These are phyloP conservation scores for Trinorchestia longiramus DNA, from an alignment of 1,140 invertebrate genomes.

Conservation along the genomic window DNA sequence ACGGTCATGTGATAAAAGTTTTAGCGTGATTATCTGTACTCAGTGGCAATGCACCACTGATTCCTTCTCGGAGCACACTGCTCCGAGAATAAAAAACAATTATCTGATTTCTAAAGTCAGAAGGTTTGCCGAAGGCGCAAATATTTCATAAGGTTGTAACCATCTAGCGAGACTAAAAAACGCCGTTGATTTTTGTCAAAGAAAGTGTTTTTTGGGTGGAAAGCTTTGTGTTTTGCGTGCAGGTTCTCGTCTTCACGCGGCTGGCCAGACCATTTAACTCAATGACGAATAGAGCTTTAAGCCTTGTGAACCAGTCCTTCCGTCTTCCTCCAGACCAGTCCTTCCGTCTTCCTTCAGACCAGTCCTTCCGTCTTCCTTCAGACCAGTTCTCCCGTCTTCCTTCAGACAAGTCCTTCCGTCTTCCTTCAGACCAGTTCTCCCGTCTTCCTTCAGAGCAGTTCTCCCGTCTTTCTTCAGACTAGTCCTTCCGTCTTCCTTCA, in stretches of 20 bases:
- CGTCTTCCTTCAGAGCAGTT: no score
- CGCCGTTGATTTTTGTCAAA: background rate
- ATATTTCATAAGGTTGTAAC: background rate
- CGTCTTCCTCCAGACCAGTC: no score
- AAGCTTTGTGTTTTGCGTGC: background rate
- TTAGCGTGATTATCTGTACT: no score
- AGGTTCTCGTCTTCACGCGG: background rate
- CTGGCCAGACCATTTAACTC: background rate
- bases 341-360: background rate
- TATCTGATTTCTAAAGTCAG: background rate
- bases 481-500: no score
- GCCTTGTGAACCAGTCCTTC: background rate
- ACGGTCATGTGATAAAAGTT: no score
- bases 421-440: no score
- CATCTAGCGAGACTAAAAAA: background rate
- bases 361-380: background rate
- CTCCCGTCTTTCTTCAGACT: no score
- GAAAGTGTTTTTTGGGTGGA: background rate
- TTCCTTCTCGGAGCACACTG: no score
- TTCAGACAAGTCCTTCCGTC: no score
- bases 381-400: no score
- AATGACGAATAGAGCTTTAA: background rate
- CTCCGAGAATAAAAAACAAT: background rate
- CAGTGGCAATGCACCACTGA: no score
- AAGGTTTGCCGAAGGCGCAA: background rate